phyloP scores from a whole-genome alignment of 92 coral and sea anemone genomes.

The Zoanthus sansibaricus region DNA sequence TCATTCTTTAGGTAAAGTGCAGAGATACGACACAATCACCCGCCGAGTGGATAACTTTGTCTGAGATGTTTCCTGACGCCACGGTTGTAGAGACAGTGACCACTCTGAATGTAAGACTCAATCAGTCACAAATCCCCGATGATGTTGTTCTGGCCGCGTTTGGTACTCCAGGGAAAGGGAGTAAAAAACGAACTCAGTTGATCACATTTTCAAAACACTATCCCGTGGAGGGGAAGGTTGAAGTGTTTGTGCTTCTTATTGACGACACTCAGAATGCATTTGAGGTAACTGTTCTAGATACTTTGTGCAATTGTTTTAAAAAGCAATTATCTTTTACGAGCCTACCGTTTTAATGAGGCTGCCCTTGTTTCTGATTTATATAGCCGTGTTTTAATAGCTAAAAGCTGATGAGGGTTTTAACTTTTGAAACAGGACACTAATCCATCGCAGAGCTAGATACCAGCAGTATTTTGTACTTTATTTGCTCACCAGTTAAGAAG shows the following conservation, averaged over 20 bases:
- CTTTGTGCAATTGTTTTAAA: no score
- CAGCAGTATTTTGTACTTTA: no score
- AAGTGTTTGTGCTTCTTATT: neutral
- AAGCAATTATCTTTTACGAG: no score
- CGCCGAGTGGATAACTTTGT: neutral
- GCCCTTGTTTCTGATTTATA: no score
- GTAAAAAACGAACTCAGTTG: neutral
- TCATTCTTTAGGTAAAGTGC: neutral
- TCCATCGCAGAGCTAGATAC: no score
- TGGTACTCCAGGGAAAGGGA: constrained; percentile 12
- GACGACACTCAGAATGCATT: no score
- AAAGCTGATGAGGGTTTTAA: no score
- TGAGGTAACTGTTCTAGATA: no score
- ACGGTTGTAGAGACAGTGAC: neutral
- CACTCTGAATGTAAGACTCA: neutral
- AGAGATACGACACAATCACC: neutral
- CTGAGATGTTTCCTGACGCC: neutral
- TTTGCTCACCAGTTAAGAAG: no score
- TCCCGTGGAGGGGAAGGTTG: constrained; percentile 8
- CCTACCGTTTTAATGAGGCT: no score
- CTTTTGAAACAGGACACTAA: no score
- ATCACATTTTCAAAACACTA: constrained; percentile 6
- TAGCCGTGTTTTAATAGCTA: no score
- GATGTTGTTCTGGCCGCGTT: constrained; percentile 1
- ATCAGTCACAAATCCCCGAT: neutral